Conservation (phyloP, 1,140 invertebrate species). For the Batillaria attramentaria region DNA sequence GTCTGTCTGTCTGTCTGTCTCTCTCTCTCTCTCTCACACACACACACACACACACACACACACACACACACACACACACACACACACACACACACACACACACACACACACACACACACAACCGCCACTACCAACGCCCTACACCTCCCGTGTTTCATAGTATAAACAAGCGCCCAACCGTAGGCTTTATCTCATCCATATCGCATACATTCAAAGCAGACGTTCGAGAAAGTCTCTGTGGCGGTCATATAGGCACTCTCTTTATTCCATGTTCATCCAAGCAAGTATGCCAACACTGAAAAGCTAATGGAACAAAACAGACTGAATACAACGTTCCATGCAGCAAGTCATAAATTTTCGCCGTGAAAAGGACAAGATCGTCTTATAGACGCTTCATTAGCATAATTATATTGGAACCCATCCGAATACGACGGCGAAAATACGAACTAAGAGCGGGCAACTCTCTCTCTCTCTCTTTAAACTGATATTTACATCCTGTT, state of each 20-base stretch:
- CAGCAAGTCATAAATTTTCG: no score
- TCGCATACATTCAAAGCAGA: background rate
- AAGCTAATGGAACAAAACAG: no score
- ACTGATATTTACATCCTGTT: no score
- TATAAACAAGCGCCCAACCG: background rate
- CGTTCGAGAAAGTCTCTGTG: background rate
- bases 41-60: background rate
- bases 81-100: conserved; percentile 23
- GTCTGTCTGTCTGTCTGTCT: background rate
- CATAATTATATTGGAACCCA: no score
- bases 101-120: conserved; percentile 19
- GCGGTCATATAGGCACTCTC: no score
- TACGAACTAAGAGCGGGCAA: no score
- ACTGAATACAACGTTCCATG: no score
- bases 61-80: background rate
- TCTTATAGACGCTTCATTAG: no score
- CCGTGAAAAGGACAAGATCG: no score
- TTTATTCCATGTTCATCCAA: no score
- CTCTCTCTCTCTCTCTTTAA: no score
- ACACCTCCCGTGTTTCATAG: background rate
- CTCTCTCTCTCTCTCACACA: background rate
- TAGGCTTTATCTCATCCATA: background rate
- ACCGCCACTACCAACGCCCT: background rate
- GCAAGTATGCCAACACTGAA: background rate
- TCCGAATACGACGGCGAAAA: no score